Evolutionary conservation across 2,888 invertebrate genomes (phyloP), one percentile per base, ranked within the genome.

Genomic region (Ormyrus rosae): DNA sequence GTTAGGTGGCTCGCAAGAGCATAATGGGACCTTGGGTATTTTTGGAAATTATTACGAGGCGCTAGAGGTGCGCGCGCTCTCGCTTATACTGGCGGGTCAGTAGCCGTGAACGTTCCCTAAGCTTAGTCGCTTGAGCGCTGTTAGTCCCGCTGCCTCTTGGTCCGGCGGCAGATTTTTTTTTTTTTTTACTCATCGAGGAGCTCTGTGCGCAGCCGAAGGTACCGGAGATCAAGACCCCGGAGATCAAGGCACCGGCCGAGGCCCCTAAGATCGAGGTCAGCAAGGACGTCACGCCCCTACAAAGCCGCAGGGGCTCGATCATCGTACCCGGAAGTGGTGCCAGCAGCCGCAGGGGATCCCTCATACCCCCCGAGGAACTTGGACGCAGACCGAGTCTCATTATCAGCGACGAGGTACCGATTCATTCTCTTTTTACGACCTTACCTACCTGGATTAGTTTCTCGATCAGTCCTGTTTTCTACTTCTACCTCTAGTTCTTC

Each of bases 391-490:
- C 97, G 85, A 97, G 97, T 86, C 93, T 98, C 86, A 96, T 98
- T 88, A 97, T 98, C 90, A 96, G 97, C 90, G 97, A 98, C 91
- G 97, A 98, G 96, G 98, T 98, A 95, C 91, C 93, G 92, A 91
- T 34, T 34, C 34, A 34, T 34, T 4, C 2, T 34, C 34, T 34
- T 34, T 34, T 34, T 34, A 34, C 34, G 34, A 34, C 34, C 34
- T 53, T 13, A n/a, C 13, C 56, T 51, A 61, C 13, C 51, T 11
- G 34, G 34, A 34, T 34, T 34, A 34, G 34, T 34, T 34, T 34
- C 34, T 34, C 34, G 34, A 34, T 34, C 34, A 34, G 34, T 34
- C 34, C 34, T 45, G 6, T 68, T 61, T 61, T 60, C 46, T 65
- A 19, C 50, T 71, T 63, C 61, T 68, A 53, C 55, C 13, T 73